Base-by-base conservation (phyloP, 2,797 vertebrate species). In the Alectoris magna region DNA sequence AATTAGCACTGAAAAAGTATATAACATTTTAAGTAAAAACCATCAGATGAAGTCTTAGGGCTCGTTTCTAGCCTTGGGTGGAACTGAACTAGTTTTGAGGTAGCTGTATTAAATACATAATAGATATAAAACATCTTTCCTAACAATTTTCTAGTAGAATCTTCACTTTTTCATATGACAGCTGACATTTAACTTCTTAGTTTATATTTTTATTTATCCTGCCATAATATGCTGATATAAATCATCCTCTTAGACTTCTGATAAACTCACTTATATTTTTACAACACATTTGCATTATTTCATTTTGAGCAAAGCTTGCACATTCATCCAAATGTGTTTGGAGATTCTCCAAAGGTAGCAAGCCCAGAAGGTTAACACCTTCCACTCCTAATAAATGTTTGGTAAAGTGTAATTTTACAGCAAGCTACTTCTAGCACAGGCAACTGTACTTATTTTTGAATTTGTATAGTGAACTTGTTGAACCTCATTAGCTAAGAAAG, bases 401-500 rank as follows among this genome's bases (percentile, higher is more conserved):
- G 51, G 39, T 46, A 58, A 94, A 82, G 34, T 7, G 27, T 39
- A 59, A 75, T 63, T 38, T 71, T 86, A 81, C 8, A 51, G n/a
- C 43, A 81, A 78, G 58, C 67, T 63, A 71, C 76, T 88, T 84
- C 64, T 36, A 44, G 82, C 44, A 26, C 0, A 74, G 49, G 58
- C 62, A 94, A 56, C 27, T 84, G 43, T 34, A 86, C 13, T 56
- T 39, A 7, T 36, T 68, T 34, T 93, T 4, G 9, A 31, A 87
- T 90, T 38, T 9, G 3, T 38, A 83, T 3, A 83, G 66, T 39
- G 48, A 93, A 95, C 44, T 92, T 85, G 29, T 53, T 94, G 87
- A 75, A 84, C 66, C 24, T 90, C 56, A 91, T 84, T 81, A 78
- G 38, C 59, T 79, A 88, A 84, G 41, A 85, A 94, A 68, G 44